Evolutionary conservation across 1,140 invertebrate genomes (phyloP).

Genomic region (Drosophila sucinea): DNA sequence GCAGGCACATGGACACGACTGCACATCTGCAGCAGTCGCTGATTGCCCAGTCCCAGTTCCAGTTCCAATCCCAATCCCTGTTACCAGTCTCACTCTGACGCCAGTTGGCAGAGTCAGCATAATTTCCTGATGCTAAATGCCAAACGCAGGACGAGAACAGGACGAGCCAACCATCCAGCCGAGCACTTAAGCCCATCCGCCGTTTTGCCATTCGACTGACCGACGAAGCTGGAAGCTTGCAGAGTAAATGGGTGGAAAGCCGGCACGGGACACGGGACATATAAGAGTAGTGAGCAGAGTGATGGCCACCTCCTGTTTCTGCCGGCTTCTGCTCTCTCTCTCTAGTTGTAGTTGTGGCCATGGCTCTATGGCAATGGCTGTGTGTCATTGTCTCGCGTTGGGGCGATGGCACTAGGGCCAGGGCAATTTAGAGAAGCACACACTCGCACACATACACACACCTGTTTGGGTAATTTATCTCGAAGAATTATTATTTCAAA

Average conservation of each 20-base stretch:
- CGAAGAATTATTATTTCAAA: conserved; percentile 83
- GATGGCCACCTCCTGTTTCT: conserved; percentile 24
- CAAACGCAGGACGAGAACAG: conserved; percentile 65
- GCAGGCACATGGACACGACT: conserved; percentile 59
- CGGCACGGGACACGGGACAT: conserved; percentile 18
- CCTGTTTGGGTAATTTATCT: conserved; percentile 83
- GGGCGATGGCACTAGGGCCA: conserved; percentile 43
- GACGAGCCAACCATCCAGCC: conserved; percentile 45
- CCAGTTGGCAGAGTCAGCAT: conserved; percentile 82
- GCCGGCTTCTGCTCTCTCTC: conserved; percentile 7
- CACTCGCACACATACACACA: conserved; percentile 59
- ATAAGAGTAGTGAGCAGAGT: conserved; percentile 25
- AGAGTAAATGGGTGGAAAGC: conserved; percentile 15
- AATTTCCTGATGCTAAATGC: conserved; percentile 82
- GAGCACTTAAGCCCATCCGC: conserved; percentile 77
- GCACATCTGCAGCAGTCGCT: conserved; percentile 76
- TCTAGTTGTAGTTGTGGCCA: conserved; percentile 42
- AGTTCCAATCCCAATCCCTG: conserved; percentile 36
- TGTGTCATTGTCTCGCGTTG: conserved; percentile 75
- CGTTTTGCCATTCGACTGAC: conserved; percentile 53
- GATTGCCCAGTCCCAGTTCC: conserved; percentile 63
- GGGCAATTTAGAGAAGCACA: conserved; percentile 71
- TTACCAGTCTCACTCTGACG: conserved; percentile 32
- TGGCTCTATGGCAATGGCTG: conserved; percentile 68
- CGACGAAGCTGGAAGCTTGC: conserved; percentile 48